These are phyloP conservation scores for Tetragonisca angustula DNA, from an alignment of 2,888 invertebrate genomes.

Conservation along the genomic window DNA sequence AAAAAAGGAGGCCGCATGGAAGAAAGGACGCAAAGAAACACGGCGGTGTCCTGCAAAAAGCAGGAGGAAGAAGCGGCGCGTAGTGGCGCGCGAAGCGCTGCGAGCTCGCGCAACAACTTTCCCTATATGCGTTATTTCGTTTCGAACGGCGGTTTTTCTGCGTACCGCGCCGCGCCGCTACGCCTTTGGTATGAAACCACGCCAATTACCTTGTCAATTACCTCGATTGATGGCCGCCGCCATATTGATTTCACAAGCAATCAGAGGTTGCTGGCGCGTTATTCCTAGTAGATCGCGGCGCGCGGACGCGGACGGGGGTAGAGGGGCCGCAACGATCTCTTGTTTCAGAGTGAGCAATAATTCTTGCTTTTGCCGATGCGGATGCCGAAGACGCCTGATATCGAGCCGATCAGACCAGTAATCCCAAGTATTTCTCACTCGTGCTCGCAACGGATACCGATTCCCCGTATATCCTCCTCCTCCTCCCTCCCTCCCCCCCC, in stretches of 20 bases:
- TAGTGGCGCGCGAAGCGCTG: constrained; percentile 38
- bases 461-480: constrained; percentile 65
- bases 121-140: constrained; percentile 75
- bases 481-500: no score
- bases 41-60: not conserved
- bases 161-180: constrained; percentile 45
- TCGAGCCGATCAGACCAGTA: constrained; percentile 74
- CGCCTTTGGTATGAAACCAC: constrained; percentile 73
- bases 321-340: not conserved
- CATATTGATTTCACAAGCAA: constrained; percentile 78
- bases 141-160: constrained; percentile 63
- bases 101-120: constrained; percentile 69
- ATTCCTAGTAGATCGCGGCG: constrained; percentile 51
- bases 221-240: constrained; percentile 77
- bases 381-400: constrained; percentile 73
- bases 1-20: not conserved
- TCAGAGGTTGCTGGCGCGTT: constrained; percentile 57
- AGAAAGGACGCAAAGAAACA: not conserved
- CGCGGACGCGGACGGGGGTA: not conserved
- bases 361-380: constrained; percentile 74
- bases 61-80: constrained; percentile 27
- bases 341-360: constrained; percentile 72
- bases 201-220: constrained; percentile 80
- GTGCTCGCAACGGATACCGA: constrained; percentile 57
- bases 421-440: constrained; percentile 76